phyloP scores from a whole-genome alignment of 2,797 vertebrate species.

The Thaleichthys pacificus region DNA sequence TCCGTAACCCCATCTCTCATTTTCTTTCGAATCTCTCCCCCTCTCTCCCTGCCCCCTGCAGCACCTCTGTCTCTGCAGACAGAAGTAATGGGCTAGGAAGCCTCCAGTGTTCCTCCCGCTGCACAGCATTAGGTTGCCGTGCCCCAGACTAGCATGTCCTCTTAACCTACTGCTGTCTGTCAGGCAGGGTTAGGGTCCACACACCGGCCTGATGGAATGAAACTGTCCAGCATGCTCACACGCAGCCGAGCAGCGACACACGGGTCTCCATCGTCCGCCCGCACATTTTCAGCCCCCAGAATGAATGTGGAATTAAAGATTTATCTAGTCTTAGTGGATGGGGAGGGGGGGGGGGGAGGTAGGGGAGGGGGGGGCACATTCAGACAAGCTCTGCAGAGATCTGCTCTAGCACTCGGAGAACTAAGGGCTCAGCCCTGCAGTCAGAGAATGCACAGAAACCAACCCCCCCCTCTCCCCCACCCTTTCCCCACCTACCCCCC shows the following conservation, averaged over 20 bases:
- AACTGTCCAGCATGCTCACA: no score
- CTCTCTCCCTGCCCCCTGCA: not conserved
- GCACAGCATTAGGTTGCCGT: conserved; percentile 26
- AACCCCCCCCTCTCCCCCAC: no score
- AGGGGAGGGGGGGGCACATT: not conserved
- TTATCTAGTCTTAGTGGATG: conserved; percentile 32
- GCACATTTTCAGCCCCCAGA: conserved; percentile 26
- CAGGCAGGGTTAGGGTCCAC: conserved; percentile 18
- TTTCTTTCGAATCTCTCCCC: not conserved
- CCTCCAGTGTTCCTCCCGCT: conserved; percentile 7
- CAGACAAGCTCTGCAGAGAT: conserved; percentile 42
- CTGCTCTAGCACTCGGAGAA: not conserved
- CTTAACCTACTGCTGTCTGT: conserved; percentile 10
- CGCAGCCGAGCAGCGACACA: no score
- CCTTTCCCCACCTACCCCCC: no score
- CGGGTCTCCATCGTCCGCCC: not conserved
- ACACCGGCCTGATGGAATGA: not conserved
- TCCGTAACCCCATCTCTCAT: not conserved
- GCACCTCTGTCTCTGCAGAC: not conserved
- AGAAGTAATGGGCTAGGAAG: conserved; percentile 16
- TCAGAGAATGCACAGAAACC: not conserved
- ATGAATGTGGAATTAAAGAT: conserved; percentile 67
- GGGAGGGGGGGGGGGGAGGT: not conserved
- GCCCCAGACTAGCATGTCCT: conserved; percentile 9
- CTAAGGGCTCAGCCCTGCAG: not conserved